Evolutionary conservation across 2,797 vertebrate species (phyloP).

Genomic region (Sebastes itinus): DNA sequence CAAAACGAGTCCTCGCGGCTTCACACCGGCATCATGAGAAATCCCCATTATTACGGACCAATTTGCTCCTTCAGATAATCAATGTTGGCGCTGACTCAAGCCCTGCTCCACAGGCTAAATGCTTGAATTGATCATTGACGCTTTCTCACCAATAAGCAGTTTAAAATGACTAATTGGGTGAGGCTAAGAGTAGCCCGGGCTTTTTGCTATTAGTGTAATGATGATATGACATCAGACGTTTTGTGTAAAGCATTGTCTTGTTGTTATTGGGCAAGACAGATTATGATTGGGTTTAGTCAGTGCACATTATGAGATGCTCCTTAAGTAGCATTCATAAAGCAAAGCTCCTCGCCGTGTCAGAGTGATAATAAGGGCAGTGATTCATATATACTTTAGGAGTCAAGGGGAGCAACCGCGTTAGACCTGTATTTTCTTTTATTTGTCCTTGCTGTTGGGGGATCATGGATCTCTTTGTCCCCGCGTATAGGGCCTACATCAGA

Average conservation of each 20-base stretch:
- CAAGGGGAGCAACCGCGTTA: slow-evolving; percentile 68
- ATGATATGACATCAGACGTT: slow-evolving; percentile 86
- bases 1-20: slow-evolving; percentile 23
- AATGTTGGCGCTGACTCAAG: slow-evolving; percentile 71
- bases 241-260: slow-evolving; percentile 85
- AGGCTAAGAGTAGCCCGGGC: slow-evolving; percentile 68
- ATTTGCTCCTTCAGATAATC: slow-evolving; percentile 75
- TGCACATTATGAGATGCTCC: slow-evolving; percentile 82
- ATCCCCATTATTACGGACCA: slow-evolving; percentile 70
- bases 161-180: slow-evolving; percentile 82
- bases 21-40: slow-evolving; percentile 55
- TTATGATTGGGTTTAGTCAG: slow-evolving; percentile 84
- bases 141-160: slow-evolving; percentile 79
- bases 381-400: slow-evolving; percentile 86
- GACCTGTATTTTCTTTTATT: slow-evolving; percentile 86
- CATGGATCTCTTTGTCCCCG: slow-evolving; percentile 79
- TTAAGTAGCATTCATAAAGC: slow-evolving; percentile 83
- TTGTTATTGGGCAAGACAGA: slow-evolving; percentile 87
- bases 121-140: slow-evolving; percentile 78
- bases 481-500: slow-evolving; percentile 71
- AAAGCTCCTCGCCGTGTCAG: slow-evolving; percentile 79
- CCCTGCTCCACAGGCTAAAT: slow-evolving; percentile 68
- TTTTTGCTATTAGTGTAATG: slow-evolving; percentile 85
- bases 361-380: slow-evolving; percentile 83
- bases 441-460: slow-evolving; percentile 86